phyloP scores from a whole-genome alignment of 2,888 invertebrate species.

The Tenodera sinensis region DNA sequence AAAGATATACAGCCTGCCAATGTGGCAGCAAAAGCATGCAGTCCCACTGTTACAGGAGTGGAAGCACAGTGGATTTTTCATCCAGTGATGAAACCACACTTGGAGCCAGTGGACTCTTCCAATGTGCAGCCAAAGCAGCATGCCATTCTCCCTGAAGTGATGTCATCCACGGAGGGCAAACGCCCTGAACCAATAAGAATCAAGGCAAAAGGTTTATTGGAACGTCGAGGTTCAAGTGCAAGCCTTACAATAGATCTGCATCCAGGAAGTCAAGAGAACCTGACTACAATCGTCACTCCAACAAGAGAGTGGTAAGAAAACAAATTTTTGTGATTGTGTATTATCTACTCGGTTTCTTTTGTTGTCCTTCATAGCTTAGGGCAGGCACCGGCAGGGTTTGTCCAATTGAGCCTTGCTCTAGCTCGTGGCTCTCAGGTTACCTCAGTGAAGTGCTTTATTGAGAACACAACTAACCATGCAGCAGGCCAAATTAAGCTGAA shows the following conservation, averaged over 20 bases:
- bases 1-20: slow-evolving; percentile 5
- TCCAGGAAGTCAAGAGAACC: slow-evolving; percentile 54
- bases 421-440: no score
- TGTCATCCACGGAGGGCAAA: slow-evolving; percentile 34
- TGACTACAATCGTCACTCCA: slow-evolving; percentile 47
- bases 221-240: slow-evolving; percentile 86
- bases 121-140: slow-evolving; percentile 13
- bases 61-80: slow-evolving; percentile 36
- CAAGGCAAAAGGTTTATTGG: slow-evolving; percentile 66
- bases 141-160: slow-evolving; percentile 26
- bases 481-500: no score
- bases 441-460: no score
- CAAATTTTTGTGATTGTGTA: no score
- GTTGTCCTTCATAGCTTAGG: no score
- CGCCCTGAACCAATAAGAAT: slow-evolving; percentile 50
- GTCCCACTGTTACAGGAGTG: slow-evolving; percentile 9
- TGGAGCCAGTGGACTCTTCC: slow-evolving; percentile 13
- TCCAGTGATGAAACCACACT: slow-evolving; percentile 33
- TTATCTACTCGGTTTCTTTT: no score
- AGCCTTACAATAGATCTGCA: slow-evolving; percentile 80
- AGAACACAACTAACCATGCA: no score
- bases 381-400: no score
- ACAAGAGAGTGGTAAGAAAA: slow-evolving; percentile 52
- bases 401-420: no score
- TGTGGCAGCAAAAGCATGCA: not conserved